phyloP scores from a whole-genome alignment of 1,140 invertebrate species.

The Brachionus plicatilis region DNA sequence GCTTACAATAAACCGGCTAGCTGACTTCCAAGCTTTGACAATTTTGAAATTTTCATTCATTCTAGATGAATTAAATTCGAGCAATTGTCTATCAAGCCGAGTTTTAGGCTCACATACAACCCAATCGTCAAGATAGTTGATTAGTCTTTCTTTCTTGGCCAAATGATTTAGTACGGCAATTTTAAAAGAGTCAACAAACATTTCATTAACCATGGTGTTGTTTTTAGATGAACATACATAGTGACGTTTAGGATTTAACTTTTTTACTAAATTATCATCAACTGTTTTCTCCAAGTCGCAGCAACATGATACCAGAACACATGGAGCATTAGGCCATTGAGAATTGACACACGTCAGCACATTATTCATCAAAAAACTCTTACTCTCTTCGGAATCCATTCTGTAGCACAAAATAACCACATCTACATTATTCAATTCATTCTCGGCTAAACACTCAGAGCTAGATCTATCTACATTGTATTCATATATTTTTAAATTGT shows the following conservation, averaged over 20 bases:
- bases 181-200: slow-evolving; percentile 24
- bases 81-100: background rate
- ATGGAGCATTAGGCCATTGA: background rate
- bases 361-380: background rate
- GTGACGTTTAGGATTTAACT: background rate
- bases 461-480: background rate
- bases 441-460: background rate
- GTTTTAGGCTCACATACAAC: background rate
- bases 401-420: slow-evolving; percentile 6
- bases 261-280: background rate
- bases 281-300: background rate
- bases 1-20: background rate
- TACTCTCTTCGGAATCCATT: background rate
- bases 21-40: background rate
- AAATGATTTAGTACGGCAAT: background rate
- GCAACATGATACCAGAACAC: background rate
- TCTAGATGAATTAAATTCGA: background rate
- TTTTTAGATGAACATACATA: background rate
- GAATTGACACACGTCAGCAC: background rate
- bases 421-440: background rate
- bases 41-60: background rate
- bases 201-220: background rate
- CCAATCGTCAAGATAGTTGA: background rate
- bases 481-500: slow-evolving; percentile 8
- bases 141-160: background rate